Evolutionary conservation across 2,888 invertebrate species (phyloP).

Genomic region (Ceratothoa steindachneri): DNA sequence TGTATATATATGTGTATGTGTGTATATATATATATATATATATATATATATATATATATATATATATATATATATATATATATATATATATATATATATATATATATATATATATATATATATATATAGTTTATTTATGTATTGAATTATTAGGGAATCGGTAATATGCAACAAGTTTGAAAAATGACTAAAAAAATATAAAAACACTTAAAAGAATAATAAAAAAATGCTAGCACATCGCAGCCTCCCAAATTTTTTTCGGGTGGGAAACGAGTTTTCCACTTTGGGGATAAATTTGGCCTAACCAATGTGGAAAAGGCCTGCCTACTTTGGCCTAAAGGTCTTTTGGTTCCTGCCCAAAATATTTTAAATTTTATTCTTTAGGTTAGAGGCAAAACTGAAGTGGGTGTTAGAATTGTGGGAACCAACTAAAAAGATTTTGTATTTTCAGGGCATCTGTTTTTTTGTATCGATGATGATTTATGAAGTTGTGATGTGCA

Average conservation of each 20-base stretch:
- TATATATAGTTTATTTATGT: background rate
- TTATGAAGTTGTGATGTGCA: slow-evolving; percentile 9
- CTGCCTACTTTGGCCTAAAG: too few species aligned
- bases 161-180: background rate
- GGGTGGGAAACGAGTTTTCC: too few species aligned
- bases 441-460: background rate
- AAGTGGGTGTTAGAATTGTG: too few species aligned
- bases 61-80: background rate
- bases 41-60: background rate
- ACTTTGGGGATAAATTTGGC: too few species aligned
- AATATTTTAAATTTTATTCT: too few species aligned
- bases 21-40: background rate
- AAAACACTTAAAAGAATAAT: background rate
- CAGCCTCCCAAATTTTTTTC: background rate
- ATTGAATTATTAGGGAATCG: background rate
- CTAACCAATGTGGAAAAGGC: too few species aligned
- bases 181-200: background rate
- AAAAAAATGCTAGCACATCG: background rate
- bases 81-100: background rate
- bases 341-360: too few species aligned
- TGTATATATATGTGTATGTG: background rate
- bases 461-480: background rate
- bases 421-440: background rate
- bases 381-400: too few species aligned
- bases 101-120: background rate